Percentiles rank a stretch among this genome's conserved stretches.
phyloP scores from a whole-genome alignment of 2,888 invertebrate genomes.

The Cenopis cana region DNA sequence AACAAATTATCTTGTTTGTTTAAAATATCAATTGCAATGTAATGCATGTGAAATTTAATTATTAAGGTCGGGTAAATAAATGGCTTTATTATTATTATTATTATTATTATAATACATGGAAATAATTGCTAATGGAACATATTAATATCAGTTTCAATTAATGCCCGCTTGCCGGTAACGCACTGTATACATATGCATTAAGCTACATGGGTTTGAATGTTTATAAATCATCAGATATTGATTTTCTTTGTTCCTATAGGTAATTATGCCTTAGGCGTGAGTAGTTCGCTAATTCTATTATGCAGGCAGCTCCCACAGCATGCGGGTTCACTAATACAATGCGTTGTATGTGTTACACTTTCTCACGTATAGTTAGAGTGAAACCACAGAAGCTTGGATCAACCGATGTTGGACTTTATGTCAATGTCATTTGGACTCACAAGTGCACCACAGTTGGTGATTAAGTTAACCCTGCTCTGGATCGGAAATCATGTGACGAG shows the following conservation, averaged over 20 bases:
- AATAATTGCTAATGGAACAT: too few relatives aligned
- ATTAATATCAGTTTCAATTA: too few relatives aligned
- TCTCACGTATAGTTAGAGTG: conserved; percentile 58
- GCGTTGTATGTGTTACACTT: conserved; percentile 59
- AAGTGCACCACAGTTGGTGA: not conserved
- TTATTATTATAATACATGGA: too few relatives aligned
- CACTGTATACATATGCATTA: too few relatives aligned
- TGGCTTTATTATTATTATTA: too few relatives aligned
- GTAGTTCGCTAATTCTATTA: conserved; percentile 47
- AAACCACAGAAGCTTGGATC: conserved; percentile 1
- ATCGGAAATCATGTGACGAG: conserved; percentile 47
- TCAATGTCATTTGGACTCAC: not conserved
- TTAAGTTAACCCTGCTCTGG: conserved; percentile 2
- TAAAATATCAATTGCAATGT: too few relatives aligned
- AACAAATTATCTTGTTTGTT: too few relatives aligned
- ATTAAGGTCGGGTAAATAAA: too few relatives aligned
- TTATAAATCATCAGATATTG: conserved; percentile 47
- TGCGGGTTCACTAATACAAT: conserved; percentile 14
- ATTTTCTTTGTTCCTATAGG: conserved; percentile 47
- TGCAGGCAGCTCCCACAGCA: conserved; percentile 55
- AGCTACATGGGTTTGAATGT: conserved; percentile 32
- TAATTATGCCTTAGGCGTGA: conserved; percentile 41
- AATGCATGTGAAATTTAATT: too few relatives aligned
- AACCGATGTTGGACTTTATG: conserved; percentile 13
- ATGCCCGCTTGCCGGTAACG: too few relatives aligned